Evolutionary conservation across 2,797 vertebrate genomes (phyloP), one percentile per base, ranked within the genome.

Genomic region (Xenentodon cancila): DNA sequence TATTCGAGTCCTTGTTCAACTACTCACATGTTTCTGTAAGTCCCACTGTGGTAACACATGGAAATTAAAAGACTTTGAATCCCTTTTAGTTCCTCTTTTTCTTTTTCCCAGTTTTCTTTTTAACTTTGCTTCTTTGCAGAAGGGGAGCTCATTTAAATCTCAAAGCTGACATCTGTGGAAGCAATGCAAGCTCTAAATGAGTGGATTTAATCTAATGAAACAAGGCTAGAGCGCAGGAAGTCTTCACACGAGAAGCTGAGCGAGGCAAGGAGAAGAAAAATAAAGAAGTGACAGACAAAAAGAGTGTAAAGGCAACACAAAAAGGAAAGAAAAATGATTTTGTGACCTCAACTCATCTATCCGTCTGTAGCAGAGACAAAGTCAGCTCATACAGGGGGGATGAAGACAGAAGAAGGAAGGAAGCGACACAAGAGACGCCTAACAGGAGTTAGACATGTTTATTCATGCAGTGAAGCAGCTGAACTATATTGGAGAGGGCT

Each of bases 161-260:
- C 88, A 93, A 94, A 93, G 91, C 90, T 90, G 89, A 93, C 92
- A 93, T 93, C 92, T 93, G 90, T 91, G 87, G 88, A 78, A 82
- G 90, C 82, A 79, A 87, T 88, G 83, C 76, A 55, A 79, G 80
- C 82, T 81, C 84, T 84, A 88, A 88, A 88, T 84, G 81, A 90
- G 84, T 87, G 85, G 84, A 89, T 88, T 90, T 90, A 89, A 93
- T 91, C 85, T 87, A 64, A 77, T 58, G 80, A 79, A 87, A 82
- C 83, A 84, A 81, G 84, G 84, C 78, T 60, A 48, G 51, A 73
- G 81, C 80, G 68, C 82, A 88, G 85, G 85, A 89, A 87, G 82
- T 81, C 48, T 79, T 81, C 80, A 80, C 53, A 62, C 59, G 37
- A 81, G 79, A 76, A 81, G 77, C 79, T 62, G 62, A 37, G 58